Base-by-base conservation (phyloP, 2,113 vertebrate genomes). In the Rousettus leschenaultii region DNA sequence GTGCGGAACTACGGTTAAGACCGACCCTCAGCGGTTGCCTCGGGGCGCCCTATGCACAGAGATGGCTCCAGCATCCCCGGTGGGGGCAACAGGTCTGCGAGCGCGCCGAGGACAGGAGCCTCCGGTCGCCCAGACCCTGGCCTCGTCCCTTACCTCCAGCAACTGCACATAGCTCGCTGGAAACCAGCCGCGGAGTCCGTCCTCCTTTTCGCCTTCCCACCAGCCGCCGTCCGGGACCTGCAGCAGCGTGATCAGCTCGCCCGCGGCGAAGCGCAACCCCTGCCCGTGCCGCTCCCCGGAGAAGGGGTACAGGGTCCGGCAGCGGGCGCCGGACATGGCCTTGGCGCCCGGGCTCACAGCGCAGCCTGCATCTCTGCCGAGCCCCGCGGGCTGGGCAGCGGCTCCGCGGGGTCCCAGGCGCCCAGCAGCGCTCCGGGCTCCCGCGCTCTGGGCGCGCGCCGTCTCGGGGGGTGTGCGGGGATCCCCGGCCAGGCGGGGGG, bases 131-230 rank as follows among this genome's bases (percentile, higher is more conserved):
- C 78, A 7, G 38, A 21, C 75, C 84, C 38, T 18, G 7, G 45
- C 55, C 92, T 40, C 30, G 35, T 40, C 3, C 73, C 99, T 98
- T 98, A 99, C 99, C 99, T 99, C 99, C 95, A 99, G 96, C 48
- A 99, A 98, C 97, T 99, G 99, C 74, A 99, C 99, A 55, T 99
- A 99, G 96, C 99, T 99, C 16, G 99, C 99, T 18, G 99, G 99
- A 98, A 99, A 99, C 99, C 99, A 99, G 48, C 99, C 99, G 0
- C 98, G 98, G 77, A 97, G 96, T 92, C 99, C 99, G 96, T 99
- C 99, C 96, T 99, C 99, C 97, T 99, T 99, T 99, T 99, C 99
- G 53, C 99, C 99, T 98, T 99, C 99, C 99, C 99, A 99, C 99
- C 99, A 99, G 95, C 99, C 99, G 85, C 99, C 99, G 80, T 99